Evolutionary conservation across 1,140 invertebrate species (phyloP).

Genomic region (Microplitis mediator): DNA sequence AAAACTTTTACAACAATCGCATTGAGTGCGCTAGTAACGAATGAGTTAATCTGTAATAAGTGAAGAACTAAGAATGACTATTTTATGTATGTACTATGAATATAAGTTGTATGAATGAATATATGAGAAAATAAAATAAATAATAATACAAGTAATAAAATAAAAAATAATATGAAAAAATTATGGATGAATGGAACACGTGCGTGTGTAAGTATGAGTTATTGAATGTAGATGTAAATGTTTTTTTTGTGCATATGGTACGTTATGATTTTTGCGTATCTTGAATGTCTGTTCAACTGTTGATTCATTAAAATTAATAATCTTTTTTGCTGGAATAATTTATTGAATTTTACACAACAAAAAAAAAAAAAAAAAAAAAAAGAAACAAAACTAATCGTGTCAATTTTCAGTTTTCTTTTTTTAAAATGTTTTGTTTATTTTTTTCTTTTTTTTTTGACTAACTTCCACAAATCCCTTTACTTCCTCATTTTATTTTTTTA

Average conservation of each 20-base stretch:
- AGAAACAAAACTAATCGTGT: no score
- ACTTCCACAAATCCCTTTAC: not conserved
- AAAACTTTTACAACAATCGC: slow-evolving; percentile 5
- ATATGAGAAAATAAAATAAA: not conserved
- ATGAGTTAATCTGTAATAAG: not conserved
- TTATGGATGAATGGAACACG: slow-evolving; percentile 11
- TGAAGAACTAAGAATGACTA: not conserved
- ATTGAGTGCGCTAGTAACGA: slow-evolving; percentile 13
- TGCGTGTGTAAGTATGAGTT: not conserved
- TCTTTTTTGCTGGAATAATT: slow-evolving; percentile 48
- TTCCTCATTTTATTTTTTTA: not conserved
- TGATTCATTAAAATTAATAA: slow-evolving; percentile 48
- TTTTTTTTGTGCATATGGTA: slow-evolving; percentile 38
- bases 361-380: not conserved
- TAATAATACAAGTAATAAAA: not conserved
- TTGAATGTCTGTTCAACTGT: slow-evolving; percentile 49
- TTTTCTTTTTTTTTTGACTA: slow-evolving; percentile 7
- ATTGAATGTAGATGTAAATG: slow-evolving; percentile 32
- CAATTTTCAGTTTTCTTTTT: slow-evolving; percentile 2
- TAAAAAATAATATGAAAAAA: not conserved
- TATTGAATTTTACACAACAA: slow-evolving; percentile 45
- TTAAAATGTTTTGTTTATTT: not conserved
- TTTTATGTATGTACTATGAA: not conserved
- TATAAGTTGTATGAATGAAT: not conserved
- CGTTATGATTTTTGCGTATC: slow-evolving; percentile 38